Base-by-base conservation (phyloP, 2,113 vertebrate species). In the Ursus arctos region DNA sequence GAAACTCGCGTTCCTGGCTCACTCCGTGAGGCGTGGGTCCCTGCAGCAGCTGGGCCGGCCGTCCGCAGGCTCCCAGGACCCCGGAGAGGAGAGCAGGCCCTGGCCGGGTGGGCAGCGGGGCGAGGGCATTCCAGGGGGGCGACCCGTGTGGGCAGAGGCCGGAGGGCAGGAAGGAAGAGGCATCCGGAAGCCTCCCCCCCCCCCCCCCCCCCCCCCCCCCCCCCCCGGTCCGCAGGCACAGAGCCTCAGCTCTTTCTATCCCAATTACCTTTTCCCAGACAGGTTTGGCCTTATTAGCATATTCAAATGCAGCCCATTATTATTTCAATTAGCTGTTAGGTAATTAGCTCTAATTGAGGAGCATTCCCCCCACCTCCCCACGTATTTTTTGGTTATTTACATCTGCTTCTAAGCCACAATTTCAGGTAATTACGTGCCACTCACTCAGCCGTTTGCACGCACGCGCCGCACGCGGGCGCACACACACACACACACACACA, bases 281-380 rank as follows among this genome's bases (percentile, higher is more conserved):
- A 98, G 98, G 98, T 98, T 99, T 79, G 16, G 97, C 91, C 97
- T 98, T 96, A 98, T 99, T 98, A 98, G 97, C 98, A 98, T 98
- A 99, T 98, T 98, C 98, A 98, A 98, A 98, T 98, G 76, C 87
- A 65, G 92, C 21, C 98, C 98, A 98, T 99, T 99, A 98, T 99
- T 98, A 98, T 99, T 99, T 99, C 99, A 99, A 99, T 99, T 99
- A 99, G 99, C 98, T 98, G 98, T 98, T 98, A 98, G 99, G 98
- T 99, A 99, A 99, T 99, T 99, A 98, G 98, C 98, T 98, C 97
- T 99, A 99, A 99, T 99, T 99, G 98, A 99, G 95, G 83, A 96
- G 92, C 98, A 91, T 98, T 98, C 98, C 98, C 98, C 97, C 97
- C 97, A 98, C 95, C 91, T 96, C 88, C 97, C 98, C 97, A 97